These are phyloP conservation scores for Gadopsis bispinosus DNA, from an alignment of 2,797 vertebrate genomes.

Conservation along the genomic window DNA sequence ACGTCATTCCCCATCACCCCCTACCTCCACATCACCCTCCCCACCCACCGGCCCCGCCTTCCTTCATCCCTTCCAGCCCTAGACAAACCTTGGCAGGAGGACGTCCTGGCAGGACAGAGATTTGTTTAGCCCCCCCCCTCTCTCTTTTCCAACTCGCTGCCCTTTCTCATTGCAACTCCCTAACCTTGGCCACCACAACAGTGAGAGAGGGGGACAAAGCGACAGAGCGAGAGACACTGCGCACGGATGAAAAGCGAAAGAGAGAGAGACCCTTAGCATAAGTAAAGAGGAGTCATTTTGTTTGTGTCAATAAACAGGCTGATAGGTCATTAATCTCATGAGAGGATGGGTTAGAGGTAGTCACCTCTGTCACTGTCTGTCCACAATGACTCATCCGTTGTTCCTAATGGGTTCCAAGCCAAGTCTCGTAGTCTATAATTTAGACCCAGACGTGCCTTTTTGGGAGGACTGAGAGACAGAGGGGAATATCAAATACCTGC, in stretches of 20 bases:
- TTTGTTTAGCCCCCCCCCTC: slow-evolving; percentile 78
- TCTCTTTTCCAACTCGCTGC: slow-evolving; percentile 50
- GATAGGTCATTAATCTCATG: slow-evolving; percentile 82
- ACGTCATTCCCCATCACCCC: slow-evolving; percentile 82
- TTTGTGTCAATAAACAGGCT: slow-evolving; percentile 83
- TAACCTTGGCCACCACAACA: slow-evolving; percentile 79
- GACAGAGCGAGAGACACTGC: slow-evolving; percentile 38
- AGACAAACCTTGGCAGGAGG: slow-evolving; percentile 86
- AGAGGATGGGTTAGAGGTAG: slow-evolving; percentile 68
- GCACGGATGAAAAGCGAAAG: slow-evolving; percentile 31
- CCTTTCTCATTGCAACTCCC: slow-evolving; percentile 62
- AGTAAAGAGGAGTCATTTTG: slow-evolving; percentile 75
- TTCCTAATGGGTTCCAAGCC: slow-evolving; percentile 70
- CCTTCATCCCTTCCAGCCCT: slow-evolving; percentile 52
- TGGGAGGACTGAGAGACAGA: slow-evolving; percentile 23
- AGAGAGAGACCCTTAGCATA: slow-evolving; percentile 63
- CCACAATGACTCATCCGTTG: slow-evolving; percentile 81
- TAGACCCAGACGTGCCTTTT: slow-evolving; percentile 65
- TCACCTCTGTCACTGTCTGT: slow-evolving; percentile 70
- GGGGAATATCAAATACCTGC: slow-evolving; percentile 82
- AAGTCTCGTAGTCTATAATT: slow-evolving; percentile 71
- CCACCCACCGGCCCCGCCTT: slow-evolving; percentile 62
- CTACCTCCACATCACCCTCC: slow-evolving; percentile 54
- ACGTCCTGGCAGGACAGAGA: slow-evolving; percentile 81
- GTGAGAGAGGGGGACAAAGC: slow-evolving; percentile 28